Evolutionary conservation across 2,797 vertebrate species (phyloP).

Genomic region (Premnoplex brunnescens): DNA sequence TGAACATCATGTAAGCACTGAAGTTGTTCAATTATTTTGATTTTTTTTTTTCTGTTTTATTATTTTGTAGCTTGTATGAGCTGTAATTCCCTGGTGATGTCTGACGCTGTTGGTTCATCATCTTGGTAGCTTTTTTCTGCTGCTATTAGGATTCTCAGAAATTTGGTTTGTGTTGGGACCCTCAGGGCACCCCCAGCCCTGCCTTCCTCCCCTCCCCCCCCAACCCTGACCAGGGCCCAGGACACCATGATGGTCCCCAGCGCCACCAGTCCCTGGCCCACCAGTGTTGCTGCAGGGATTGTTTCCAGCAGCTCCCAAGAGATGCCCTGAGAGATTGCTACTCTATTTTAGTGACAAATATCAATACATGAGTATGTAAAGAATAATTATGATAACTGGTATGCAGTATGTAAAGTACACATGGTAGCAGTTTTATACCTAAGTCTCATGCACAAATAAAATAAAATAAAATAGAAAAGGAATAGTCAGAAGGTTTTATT

Average conservation of each 20-base stretch:
- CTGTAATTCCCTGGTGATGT: background rate
- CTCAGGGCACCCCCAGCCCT: background rate
- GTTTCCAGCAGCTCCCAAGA: background rate
- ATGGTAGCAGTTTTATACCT: background rate
- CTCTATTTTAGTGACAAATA: background rate
- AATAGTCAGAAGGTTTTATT: background rate
- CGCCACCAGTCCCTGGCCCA: too few relatives aligned
- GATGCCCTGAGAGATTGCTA: background rate
- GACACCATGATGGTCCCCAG: too few relatives aligned
- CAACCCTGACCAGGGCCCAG: background rate
- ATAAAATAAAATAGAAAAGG: background rate
- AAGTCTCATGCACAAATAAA: background rate
- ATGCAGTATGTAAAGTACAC: background rate
- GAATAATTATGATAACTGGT: background rate
- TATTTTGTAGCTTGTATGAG: background rate
- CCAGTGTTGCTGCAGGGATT: fast-evolving
- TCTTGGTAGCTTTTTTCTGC: background rate
- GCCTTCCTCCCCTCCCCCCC: fast-evolving
- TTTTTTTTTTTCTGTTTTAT: background rate
- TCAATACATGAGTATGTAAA: background rate
- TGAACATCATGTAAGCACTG: background rate
- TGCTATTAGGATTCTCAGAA: background rate
- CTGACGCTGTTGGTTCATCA: background rate
- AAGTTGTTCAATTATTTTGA: background rate
- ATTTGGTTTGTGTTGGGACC: background rate